Evolutionary conservation across 2,113 vertebrate genomes (phyloP), one percentile per base, ranked within the genome.

Genomic region (Rallus limicola): DNA sequence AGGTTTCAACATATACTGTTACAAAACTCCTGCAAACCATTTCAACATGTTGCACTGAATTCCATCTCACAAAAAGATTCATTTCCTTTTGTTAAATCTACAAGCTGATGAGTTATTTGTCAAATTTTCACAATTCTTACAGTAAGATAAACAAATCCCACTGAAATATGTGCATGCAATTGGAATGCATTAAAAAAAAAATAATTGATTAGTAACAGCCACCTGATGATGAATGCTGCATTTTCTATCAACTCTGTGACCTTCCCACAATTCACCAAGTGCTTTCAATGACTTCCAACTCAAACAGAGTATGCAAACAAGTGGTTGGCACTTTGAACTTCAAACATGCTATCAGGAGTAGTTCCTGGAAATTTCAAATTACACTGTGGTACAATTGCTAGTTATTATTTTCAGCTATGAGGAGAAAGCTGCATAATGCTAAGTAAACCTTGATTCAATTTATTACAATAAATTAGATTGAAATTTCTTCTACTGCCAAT

Each of bases 1-100:
- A 82, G 36, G 29, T 94, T 93, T 93, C 92, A 90, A 88, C 71
- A 88, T 15, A 18, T 0, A 29, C 21, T 65, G 34, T 92, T 95
- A 82, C 92, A 90, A 94, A 93, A 94, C 40, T 93, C 67, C 40
- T 11, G n/a, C 69, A 85, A 88, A 85, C 8, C 0, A 0, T 88
- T 95, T 92, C 34, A 82, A 92, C 90, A 76, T 16, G 28, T 69
- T 92, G 64, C 50, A 62, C 50, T 72, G 36, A 82, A 96, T 65
- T 65, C 78, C n/a, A 85, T 25, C 58, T 60, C 36, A n/a, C 67
- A 53, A 84, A 70, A 81, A 31, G 10, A 90, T 82, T 93, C 4
- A 50, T 64, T 94, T 94, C 82, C 62, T 85, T 80, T 82, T 75
- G 26, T 72, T 76, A 64, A 26, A 82, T 63, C 29, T 29, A 85